phyloP scores from a whole-genome alignment of 2,888 invertebrate genomes.

The Thalpophila matura region DNA sequence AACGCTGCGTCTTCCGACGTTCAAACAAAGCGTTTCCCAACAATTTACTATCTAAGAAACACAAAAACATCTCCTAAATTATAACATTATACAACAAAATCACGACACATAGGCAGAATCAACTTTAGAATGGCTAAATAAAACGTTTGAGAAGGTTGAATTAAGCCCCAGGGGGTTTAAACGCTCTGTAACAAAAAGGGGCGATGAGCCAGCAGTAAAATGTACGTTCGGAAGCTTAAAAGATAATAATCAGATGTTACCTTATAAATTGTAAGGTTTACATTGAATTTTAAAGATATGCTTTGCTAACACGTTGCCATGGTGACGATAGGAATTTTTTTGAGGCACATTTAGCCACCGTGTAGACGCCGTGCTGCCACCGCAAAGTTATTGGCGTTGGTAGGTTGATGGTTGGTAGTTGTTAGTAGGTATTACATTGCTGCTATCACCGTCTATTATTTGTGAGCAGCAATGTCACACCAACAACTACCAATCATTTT shows the following conservation, averaged over 20 bases:
- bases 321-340: background rate
- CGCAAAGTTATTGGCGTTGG: too few species aligned
- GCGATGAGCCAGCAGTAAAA: constrained; percentile 17
- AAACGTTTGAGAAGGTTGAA: background rate
- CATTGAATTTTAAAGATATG: background rate
- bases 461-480: too few species aligned
- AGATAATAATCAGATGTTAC: constrained; percentile 28
- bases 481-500: too few species aligned
- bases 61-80: too few species aligned
- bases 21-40: too few species aligned
- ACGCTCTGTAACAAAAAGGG: constrained; percentile 31
- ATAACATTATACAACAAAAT: constrained; percentile 14
- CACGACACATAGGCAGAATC: background rate
- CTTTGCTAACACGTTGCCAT: background rate
- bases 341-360: too few species aligned
- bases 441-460: too few species aligned
- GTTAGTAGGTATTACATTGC: too few species aligned
- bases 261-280: constrained; percentile 7
- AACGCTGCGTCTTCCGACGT: too few species aligned
- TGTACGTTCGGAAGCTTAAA: background rate
- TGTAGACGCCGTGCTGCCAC: too few species aligned
- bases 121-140: background rate
- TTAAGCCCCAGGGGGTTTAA: constrained; percentile 12
- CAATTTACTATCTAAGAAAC: too few species aligned
- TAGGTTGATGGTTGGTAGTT: too few species aligned